Percentiles rank a stretch among this genome's conserved stretches.
These are phyloP conservation scores for Coturnix japonica DNA, from an alignment of 2,113 vertebrate genomes.

Conservation along the genomic window DNA sequence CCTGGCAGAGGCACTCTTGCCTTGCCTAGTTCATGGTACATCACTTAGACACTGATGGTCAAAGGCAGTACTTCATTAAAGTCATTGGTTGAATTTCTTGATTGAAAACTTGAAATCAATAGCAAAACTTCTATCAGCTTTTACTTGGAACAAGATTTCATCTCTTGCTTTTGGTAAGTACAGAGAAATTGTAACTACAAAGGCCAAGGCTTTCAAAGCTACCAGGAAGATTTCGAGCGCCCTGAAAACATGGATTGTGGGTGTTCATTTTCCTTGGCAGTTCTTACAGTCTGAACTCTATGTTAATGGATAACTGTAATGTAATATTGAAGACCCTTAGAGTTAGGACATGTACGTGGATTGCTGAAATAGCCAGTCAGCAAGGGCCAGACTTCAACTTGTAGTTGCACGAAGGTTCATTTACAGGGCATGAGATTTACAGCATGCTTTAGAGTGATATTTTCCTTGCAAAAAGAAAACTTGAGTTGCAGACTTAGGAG, in stretches of 20 bases:
- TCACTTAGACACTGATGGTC: background rate
- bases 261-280: background rate
- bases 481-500: background rate
- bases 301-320: background rate
- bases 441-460: background rate
- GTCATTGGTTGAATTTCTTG: background rate
- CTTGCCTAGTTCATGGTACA: background rate
- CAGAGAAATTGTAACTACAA: background rate
- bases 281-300: background rate
- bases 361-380: background rate
- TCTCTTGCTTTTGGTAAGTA: background rate
- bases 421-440: background rate
- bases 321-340: background rate
- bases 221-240: background rate
- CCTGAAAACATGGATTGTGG: background rate
- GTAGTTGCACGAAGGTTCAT: fast-evolving
- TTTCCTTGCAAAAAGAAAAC: background rate
- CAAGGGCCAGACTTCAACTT: background rate
- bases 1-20: background rate
- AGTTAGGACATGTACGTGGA: background rate
- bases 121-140: background rate
- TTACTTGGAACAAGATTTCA: background rate
- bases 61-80: background rate
- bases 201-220: constrained; percentile 1
- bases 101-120: background rate